Conservation (phyloP, 2,888 invertebrate species). For the Calliphora vomitoria region DNA sequence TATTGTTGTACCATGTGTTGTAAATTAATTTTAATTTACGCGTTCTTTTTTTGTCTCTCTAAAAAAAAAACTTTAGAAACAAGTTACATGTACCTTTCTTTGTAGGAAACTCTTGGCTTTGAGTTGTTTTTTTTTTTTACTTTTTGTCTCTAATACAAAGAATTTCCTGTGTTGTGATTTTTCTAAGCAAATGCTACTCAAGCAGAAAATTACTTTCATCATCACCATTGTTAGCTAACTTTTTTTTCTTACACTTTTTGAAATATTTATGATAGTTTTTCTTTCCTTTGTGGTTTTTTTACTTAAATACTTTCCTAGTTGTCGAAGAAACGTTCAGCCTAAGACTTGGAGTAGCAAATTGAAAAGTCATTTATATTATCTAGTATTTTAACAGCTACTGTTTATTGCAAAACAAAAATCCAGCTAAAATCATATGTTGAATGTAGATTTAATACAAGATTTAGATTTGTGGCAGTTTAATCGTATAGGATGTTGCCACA, state of each 20-base stretch:
- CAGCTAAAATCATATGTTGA: conserved; percentile 14
- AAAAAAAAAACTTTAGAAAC: conserved; percentile 26
- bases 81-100: conserved; percentile 23
- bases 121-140: not conserved
- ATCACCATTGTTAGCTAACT: conserved; percentile 75
- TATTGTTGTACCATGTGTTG: conserved; percentile 32
- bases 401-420: not conserved
- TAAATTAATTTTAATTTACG: conserved; percentile 61
- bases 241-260: conserved; percentile 52
- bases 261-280: conserved; percentile 50
- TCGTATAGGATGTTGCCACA: conserved; percentile 49
- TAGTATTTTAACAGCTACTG: conserved; percentile 43
- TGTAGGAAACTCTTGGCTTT: not conserved
- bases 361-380: conserved; percentile 60
- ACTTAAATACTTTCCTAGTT: conserved; percentile 42
- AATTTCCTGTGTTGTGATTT: conserved; percentile 67
- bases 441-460: not conserved
- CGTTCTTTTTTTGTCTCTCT: conserved; percentile 24
- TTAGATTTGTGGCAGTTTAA: conserved; percentile 21
- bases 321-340: not conserved
- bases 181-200: conserved; percentile 78
- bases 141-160: conserved; percentile 26
- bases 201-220: conserved; percentile 83
- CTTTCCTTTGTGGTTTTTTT: conserved; percentile 65
- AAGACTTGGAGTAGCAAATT: conserved; percentile 33